Evolutionary conservation across 2,888 invertebrate genomes (phyloP), one percentile per base, ranked within the genome.

Genomic region (Ophioninae sp.): DNA sequence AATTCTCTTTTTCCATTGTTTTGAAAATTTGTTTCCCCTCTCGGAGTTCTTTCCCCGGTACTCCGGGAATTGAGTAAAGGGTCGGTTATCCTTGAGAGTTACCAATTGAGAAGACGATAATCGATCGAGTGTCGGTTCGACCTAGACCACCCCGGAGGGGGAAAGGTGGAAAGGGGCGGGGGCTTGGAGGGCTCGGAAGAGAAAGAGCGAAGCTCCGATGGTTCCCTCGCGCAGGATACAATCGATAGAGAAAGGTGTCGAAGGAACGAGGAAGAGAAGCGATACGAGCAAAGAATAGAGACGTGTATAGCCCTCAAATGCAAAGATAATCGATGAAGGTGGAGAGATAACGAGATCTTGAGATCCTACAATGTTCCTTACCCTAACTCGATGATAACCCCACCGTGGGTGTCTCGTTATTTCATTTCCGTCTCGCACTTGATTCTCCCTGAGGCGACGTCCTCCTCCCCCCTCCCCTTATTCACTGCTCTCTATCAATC

Each of bases 231-330:
- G 13, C 41, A 68, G 57, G 17, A 57, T 68, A 37, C 72, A 84
- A 84, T 78, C 80, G 79, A 81, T 84, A 65, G 74, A 74, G 83
- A 76, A 84, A 76, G 73, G 44, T 75, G 78, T 74, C 77, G 75
- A 82, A 72, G 78, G 72, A 76, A 61, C 23, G 41, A 20, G 30
- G 50, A 65, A 17, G 39, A 39, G 57, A 56, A 67, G 41, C 64
- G 44, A 68, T 10, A 74, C 64, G 77, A 69, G 59, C 6, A 21
- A 39, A 57, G 44, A 67, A 62, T 73, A 79, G 70, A 62, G 37
- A 78, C 30, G 59, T 61, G 64, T 78, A 70, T 50, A 41, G 30
- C 61, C 44, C 7, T 69, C 50, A 61, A 77, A 74, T 68, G 61
- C 69, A 67, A 37, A 56, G 81, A 82, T 77, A 78, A 79, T 82